Percentiles rank a stretch among this genome's conserved stretches.
These are phyloP conservation scores for Cyrtodaria siliqua DNA, from an alignment of 2,888 invertebrate genomes.

Conservation along the genomic window DNA sequence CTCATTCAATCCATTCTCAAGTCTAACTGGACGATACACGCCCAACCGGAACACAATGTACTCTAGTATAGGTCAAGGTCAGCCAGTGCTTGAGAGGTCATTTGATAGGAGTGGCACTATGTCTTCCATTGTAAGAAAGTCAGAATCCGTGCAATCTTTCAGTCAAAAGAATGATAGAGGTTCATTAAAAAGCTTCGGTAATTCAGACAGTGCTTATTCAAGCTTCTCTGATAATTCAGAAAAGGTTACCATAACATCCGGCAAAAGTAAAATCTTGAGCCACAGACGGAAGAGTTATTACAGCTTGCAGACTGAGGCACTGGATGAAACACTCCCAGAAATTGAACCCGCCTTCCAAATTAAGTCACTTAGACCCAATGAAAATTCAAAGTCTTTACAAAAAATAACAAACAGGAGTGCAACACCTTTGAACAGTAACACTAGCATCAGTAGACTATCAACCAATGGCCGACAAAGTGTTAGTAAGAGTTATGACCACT, in stretches of 20 bases:
- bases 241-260: slow-evolving; percentile 46
- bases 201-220: slow-evolving; percentile 80
- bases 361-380: slow-evolving; percentile 65
- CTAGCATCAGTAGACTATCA: slow-evolving; percentile 29
- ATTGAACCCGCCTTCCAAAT: slow-evolving; percentile 47
- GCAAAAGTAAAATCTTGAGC: slow-evolving; percentile 42
- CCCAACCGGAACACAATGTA: no score
- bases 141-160: slow-evolving; percentile 38
- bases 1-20: slow-evolving; percentile 22
- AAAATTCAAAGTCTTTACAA: slow-evolving; percentile 65
- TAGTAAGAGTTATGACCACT: slow-evolving; percentile 38
- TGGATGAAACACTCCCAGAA: slow-evolving; percentile 45
- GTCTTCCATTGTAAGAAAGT: slow-evolving; percentile 49
- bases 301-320: slow-evolving; percentile 32
- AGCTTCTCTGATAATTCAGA: slow-evolving; percentile 76
- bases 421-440: slow-evolving; percentile 35
- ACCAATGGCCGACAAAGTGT: slow-evolving; percentile 23
- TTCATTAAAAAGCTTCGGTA: slow-evolving; percentile 69
- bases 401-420: slow-evolving; percentile 60
- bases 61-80: not conserved
- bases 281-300: slow-evolving; percentile 33
- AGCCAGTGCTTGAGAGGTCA: slow-evolving; percentile 13
- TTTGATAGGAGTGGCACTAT: slow-evolving; percentile 49
- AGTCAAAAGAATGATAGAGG: slow-evolving; percentile 57
- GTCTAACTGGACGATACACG: not conserved